These are phyloP conservation scores for Amblyopsis rosae DNA, from an alignment of 2,113 vertebrate genomes.

Conservation along the genomic window DNA sequence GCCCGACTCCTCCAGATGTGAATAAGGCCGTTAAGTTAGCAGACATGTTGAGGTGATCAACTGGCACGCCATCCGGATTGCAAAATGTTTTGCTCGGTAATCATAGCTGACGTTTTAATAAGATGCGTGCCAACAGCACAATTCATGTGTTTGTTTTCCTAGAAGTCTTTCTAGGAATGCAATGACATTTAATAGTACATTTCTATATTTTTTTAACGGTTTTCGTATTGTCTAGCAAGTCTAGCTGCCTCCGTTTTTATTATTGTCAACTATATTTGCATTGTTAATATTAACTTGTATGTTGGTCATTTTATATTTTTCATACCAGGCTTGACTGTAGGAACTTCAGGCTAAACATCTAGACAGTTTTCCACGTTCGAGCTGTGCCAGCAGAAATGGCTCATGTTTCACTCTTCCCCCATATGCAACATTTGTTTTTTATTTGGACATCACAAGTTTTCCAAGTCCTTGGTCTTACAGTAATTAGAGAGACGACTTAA, in stretches of 20 bases:
- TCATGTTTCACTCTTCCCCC: slow-evolving; percentile 49
- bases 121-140: not conserved
- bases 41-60: slow-evolving; percentile 23
- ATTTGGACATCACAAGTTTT: slow-evolving; percentile 65
- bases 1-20: slow-evolving; percentile 24
- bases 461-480: slow-evolving; percentile 46
- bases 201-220: no score
- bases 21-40: slow-evolving; percentile 30
- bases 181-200: not conserved
- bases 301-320: no score
- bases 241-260: no score
- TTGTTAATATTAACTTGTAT: not conserved
- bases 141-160: not conserved
- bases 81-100: slow-evolving; percentile 13
- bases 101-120: slow-evolving; percentile 7
- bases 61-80: not conserved
- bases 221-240: no score
- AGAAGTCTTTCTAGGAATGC: slow-evolving; percentile 9
- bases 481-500: slow-evolving; percentile 67
- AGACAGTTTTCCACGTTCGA: not conserved
- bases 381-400: slow-evolving; percentile 14
- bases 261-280: no score
- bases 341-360: no score
- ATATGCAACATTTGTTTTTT: slow-evolving; percentile 73
- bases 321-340: no score